Evolutionary conservation across 2,113 vertebrate species (phyloP), one percentile per base, ranked within the genome.

Genomic region (Martes martes): DNA sequence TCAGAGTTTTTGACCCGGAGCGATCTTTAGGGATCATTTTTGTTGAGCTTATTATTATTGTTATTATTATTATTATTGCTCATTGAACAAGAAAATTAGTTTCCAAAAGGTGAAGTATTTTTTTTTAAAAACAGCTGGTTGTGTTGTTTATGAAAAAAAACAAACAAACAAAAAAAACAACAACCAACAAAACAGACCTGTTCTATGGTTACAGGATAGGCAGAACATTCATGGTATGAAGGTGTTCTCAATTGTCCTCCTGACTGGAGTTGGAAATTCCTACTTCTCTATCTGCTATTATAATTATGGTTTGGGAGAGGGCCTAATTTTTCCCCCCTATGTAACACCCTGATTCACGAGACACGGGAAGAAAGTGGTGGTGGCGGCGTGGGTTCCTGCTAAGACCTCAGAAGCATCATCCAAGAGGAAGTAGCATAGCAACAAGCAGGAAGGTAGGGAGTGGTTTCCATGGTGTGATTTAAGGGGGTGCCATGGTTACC

Each of bases 381-480:
- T 33, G 57, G 39, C 9, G 16, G 39, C 42, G 26, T 24, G 50
- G 65, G 31, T 94, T 97, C 57, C 73, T 85, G 59, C 59, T 78
- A 65, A 78, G 93, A 95, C 73, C 45, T 89, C 63, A 81, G 47
- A 94, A 71, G 31, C 11, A 6, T 81, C 81, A 39, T 42, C 71
- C 23, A 83, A n/a, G 39, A 63, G 86, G 81, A 96, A 67, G 26
- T 13, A 86, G 93, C 24, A 4, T 26, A 95, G 67, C 76, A 79
- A 74, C 18, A 31, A 71, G 23, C 28, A 88, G 81, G 61, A 81
- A 96, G 67, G 55, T 26, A 71, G n/a, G 39, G 31, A 16, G 28
- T 45, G 42, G 94, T 96, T 97, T 71, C 74, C 80, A 95, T 86
- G 95, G 89, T 67, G 26, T n/a, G 69, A 79, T 36, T 92, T 82